A percentile compares a stretch with the other conserved stretches of the same genome.
phyloP scores from a whole-genome alignment of 2,797 vertebrate species.

The Pseudochromis fuscus region DNA sequence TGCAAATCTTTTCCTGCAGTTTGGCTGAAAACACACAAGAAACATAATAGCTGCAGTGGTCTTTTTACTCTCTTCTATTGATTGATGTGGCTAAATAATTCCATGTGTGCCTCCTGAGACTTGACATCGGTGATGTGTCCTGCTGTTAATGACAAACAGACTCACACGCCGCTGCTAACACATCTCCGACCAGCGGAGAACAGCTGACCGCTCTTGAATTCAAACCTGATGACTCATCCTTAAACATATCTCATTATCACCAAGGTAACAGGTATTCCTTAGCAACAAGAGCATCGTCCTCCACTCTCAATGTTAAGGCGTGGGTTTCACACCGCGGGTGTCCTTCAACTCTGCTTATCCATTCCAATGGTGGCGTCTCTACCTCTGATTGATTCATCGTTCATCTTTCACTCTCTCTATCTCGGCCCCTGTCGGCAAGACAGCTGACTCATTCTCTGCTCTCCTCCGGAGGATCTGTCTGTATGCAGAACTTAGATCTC shows the following conservation, averaged over 20 bases:
- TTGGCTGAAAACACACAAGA: neutral
- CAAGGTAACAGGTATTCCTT: constrained; percentile 81
- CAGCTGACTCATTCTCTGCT: constrained; percentile 80
- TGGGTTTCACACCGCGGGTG: constrained; percentile 65
- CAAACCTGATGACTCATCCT: constrained; percentile 76
- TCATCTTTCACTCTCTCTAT: constrained; percentile 67
- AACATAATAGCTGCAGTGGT: neutral
- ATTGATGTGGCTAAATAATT: constrained; percentile 18
- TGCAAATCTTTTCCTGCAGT: neutral
- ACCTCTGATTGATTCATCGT: constrained; percentile 72
- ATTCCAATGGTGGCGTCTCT: constrained; percentile 54
- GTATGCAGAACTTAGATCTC: constrained; percentile 75
- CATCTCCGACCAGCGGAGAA: constrained; percentile 19
- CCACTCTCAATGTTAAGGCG: constrained; percentile 58
- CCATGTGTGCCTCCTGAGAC: constrained; percentile 5
- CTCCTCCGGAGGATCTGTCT: constrained; percentile 73
- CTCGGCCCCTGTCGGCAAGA: constrained; percentile 64
- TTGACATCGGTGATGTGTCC: constrained; percentile 18
- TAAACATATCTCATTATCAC: constrained; percentile 69
- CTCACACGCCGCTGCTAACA: constrained; percentile 24
- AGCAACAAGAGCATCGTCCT: constrained; percentile 77
- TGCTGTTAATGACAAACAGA: constrained; percentile 35
- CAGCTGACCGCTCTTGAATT: constrained; percentile 54
- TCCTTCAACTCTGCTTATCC: constrained; percentile 63
- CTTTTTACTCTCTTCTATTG: neutral